Percentiles rank a stretch among this genome's conserved stretches.
phyloP scores from a whole-genome alignment of 2,113 vertebrate species.

The Sapayoa aenigma region DNA sequence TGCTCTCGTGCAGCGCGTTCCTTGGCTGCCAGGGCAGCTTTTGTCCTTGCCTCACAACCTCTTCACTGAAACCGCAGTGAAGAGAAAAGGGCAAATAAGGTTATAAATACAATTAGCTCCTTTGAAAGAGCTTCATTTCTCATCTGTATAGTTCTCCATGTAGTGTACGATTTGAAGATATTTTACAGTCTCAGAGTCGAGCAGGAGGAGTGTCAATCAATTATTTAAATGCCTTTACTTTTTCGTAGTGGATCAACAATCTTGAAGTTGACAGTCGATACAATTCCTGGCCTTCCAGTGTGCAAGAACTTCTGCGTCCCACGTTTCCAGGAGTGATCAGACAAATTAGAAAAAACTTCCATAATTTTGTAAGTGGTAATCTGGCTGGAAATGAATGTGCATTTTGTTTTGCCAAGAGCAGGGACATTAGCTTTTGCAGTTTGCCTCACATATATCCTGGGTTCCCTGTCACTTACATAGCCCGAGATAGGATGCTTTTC shows the following conservation, averaged over 20 bases:
- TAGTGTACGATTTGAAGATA: neutral
- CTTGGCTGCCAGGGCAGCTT: neutral
- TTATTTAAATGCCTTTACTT: neutral
- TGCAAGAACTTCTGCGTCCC: conserved; percentile 92
- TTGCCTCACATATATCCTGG: neutral
- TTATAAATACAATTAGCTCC: neutral
- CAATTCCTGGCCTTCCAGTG: conserved; percentile 88
- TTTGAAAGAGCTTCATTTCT: neutral
- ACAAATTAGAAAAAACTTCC: conserved; percentile 96
- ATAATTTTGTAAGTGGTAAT: conserved; percentile 86
- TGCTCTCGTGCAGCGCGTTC: neutral
- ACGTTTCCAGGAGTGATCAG: conserved; percentile 97
- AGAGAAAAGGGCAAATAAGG: neutral
- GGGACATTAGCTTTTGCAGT: neutral
- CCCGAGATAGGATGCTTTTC: neutral
- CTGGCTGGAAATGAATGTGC: neutral
- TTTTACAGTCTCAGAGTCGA: neutral
- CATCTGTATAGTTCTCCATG: neutral
- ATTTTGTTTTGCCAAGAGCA: neutral
- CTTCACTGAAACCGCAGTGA: neutral
- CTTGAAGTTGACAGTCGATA: conserved; percentile 90
- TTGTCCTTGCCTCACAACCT: neutral
- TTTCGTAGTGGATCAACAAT: conserved; percentile 95
- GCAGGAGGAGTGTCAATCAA: neutral
- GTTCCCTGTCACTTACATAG: neutral